Evolutionary conservation across 2,888 invertebrate genomes (phyloP).

Genomic region (Endomychus coccineus): DNA sequence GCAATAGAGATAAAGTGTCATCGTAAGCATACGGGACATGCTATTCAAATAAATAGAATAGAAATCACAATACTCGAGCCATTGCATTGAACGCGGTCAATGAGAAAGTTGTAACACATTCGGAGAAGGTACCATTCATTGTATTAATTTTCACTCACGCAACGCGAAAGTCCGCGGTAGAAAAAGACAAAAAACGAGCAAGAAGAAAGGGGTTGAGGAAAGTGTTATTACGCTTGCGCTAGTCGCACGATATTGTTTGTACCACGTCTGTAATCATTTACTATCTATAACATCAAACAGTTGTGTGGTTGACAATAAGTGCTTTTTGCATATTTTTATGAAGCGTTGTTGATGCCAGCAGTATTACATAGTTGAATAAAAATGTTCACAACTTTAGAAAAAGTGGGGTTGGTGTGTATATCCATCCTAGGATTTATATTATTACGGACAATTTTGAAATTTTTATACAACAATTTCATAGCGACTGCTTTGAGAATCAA

Average conservation of each 20-base stretch:
- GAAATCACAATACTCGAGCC: too few species aligned
- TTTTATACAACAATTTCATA: slow-evolving; percentile 43
- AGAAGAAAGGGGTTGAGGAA: slow-evolving; percentile 31
- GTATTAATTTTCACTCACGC: too few species aligned
- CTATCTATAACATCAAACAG: slow-evolving; percentile 12
- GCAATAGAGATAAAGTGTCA: too few species aligned
- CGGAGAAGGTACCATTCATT: too few species aligned
- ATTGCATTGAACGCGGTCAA: too few species aligned
- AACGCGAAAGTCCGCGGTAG: too few species aligned
- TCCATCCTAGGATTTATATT: slow-evolving; percentile 41
- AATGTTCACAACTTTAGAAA: slow-evolving; percentile 43
- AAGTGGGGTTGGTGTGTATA: slow-evolving; percentile 45
- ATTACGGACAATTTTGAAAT: slow-evolving; percentile 47
- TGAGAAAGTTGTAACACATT: too few species aligned
- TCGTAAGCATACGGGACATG: too few species aligned
- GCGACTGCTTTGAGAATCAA: slow-evolving; percentile 48
- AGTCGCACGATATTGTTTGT: slow-evolving; percentile 9
- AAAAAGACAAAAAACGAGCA: too few species aligned
- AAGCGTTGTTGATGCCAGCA: not conserved
- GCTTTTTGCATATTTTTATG: slow-evolving; percentile 1
- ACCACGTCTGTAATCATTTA: slow-evolving; percentile 1
- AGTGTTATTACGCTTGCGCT: slow-evolving; percentile 24
- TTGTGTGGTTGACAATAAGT: slow-evolving; percentile 9
- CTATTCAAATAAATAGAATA: too few species aligned
- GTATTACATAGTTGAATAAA: slow-evolving; percentile 4